Evolutionary conservation across 1,140 invertebrate genomes (phyloP).

Genomic region (Sycobia sp.): DNA sequence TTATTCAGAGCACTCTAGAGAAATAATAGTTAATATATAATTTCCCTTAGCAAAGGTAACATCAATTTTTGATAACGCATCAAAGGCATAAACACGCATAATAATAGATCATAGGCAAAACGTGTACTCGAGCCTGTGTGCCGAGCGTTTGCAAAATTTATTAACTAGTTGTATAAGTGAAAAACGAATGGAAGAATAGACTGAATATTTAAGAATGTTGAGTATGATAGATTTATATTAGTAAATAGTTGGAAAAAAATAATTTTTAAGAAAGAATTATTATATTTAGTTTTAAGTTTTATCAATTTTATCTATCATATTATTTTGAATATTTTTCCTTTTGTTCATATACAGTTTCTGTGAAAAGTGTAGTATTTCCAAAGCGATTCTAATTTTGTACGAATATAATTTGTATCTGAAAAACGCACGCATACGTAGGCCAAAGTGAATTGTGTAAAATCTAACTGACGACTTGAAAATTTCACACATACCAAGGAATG

Average conservation of each 20-base stretch:
- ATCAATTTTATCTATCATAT: too few species aligned
- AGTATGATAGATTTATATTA: neutral
- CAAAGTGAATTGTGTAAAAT: neutral
- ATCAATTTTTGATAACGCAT: too few species aligned
- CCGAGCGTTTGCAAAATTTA: slow-evolving; percentile 7
- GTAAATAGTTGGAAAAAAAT: neutral
- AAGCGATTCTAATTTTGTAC: neutral
- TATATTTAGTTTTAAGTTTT: neutral
- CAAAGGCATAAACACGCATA: slow-evolving; percentile 29
- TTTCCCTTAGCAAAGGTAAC: too few species aligned
- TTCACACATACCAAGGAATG: slow-evolving; percentile 14
- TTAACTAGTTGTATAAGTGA: neutral
- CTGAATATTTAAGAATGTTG: slow-evolving; percentile 13
- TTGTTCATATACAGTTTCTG: neutral
- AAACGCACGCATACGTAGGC: slow-evolving; percentile 2
- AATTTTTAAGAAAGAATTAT: neutral
- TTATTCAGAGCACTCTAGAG: too few species aligned
- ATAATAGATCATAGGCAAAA: slow-evolving; percentile 20
- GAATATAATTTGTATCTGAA: slow-evolving; percentile 2
- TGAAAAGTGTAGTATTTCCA: slow-evolving; percentile 12
- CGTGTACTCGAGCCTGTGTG: neutral
- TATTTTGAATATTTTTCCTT: too few species aligned
- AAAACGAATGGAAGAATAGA: slow-evolving; percentile 8
- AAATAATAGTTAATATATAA: too few species aligned
- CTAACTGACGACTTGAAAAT: slow-evolving; percentile 21